Evolutionary conservation across 2,113 vertebrate genomes (phyloP).

Genomic region (Eleginops maclovinus): DNA sequence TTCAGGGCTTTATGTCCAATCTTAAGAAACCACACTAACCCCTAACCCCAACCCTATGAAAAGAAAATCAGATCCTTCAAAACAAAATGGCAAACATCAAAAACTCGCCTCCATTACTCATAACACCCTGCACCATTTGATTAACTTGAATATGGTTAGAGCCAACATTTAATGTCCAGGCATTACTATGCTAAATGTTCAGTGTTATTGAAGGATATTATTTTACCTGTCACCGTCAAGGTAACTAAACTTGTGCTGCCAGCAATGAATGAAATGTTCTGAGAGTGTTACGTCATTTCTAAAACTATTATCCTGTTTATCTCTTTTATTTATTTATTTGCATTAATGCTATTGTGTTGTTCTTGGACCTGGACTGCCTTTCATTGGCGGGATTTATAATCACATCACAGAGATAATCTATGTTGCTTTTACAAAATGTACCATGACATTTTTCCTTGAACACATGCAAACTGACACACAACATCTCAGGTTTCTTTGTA

Average conservation of each 20-base stretch:
- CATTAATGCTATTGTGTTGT: not conserved
- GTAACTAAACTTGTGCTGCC: not conserved
- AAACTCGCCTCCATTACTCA: not conserved
- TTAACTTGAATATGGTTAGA: not conserved
- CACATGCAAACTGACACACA: conserved; percentile 33
- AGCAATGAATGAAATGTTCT: conserved; percentile 29
- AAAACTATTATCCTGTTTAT: not conserved
- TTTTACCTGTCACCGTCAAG: not conserved
- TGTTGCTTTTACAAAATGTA: not conserved
- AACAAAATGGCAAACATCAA: not conserved
- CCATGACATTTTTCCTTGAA: not conserved
- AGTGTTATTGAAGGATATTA: no score
- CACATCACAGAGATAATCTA: not conserved
- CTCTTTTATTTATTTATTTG: not conserved
- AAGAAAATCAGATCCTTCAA: not conserved
- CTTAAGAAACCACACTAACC: not conserved
- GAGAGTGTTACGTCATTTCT: not conserved
- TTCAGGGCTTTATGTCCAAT: not conserved
- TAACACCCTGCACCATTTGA: not conserved
- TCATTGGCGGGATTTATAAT: not conserved
- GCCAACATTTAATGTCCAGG: not conserved
- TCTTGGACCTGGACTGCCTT: not conserved
- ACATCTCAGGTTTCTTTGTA: conserved; percentile 50
- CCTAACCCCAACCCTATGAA: not conserved
- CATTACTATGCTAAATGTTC: no score